Evolutionary conservation across 2,113 vertebrate genomes (phyloP).

Genomic region (Cochlearius cochlearius): DNA sequence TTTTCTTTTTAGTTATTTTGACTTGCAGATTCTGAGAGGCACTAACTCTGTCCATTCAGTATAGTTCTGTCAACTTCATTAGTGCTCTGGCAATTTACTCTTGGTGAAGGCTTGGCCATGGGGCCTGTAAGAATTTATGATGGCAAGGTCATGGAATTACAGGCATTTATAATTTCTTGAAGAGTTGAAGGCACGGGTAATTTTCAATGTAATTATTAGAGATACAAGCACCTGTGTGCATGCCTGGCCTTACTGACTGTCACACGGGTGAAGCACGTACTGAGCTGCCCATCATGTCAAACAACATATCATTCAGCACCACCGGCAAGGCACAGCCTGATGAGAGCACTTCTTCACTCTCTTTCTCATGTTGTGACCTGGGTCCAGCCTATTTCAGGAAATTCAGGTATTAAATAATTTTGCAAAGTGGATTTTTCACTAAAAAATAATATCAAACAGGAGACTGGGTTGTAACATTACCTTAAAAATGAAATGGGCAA

Average conservation of each 20-base stretch:
- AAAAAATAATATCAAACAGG: not conserved
- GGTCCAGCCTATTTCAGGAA: accelerated
- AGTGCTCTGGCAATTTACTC: not conserved
- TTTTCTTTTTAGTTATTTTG: not conserved
- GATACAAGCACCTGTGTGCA: not conserved
- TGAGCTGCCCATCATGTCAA: not conserved
- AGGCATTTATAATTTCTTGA: not conserved
- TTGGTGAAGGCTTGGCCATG: not conserved
- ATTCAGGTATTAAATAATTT: not conserved
- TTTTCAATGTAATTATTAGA: not conserved
- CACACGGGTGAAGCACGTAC: accelerated
- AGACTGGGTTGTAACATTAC: not conserved
- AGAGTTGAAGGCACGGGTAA: not conserved
- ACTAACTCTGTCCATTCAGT: not conserved
- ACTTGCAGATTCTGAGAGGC: not conserved
- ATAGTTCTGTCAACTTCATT: not conserved
- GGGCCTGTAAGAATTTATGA: not conserved
- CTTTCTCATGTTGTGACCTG: not conserved
- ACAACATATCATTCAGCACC: not conserved
- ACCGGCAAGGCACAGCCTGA: accelerated
- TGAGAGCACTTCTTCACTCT: not conserved
- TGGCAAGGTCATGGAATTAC: not conserved
- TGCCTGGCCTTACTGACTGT: not conserved
- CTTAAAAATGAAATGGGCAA: not conserved
- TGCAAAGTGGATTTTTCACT: not conserved